Evolutionary conservation across 2,797 vertebrate genomes (phyloP).

Genomic region (Dromococcyx pavoninus): DNA sequence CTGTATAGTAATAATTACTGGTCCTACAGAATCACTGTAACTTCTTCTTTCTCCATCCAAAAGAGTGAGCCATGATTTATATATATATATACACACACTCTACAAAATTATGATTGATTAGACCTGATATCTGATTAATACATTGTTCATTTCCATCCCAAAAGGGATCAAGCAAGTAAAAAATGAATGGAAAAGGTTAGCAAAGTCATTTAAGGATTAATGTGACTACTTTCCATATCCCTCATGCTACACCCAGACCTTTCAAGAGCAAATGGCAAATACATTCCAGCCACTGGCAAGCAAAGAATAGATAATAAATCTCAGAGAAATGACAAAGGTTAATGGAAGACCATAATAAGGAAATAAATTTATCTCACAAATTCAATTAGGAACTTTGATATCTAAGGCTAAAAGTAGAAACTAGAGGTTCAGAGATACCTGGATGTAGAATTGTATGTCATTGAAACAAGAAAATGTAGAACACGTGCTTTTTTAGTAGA

Average conservation of each 20-base stretch:
- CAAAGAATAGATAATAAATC: constrained; percentile 35
- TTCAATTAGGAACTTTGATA: constrained; percentile 18
- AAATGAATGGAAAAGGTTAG: constrained; percentile 2
- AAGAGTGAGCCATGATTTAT: background rate
- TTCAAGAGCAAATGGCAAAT: constrained; percentile 30
- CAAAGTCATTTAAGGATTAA: constrained; percentile 20
- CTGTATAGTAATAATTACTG: background rate
- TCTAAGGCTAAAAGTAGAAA: constrained; percentile 46
- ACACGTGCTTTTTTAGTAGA: background rate
- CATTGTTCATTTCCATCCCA: background rate
- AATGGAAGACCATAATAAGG: constrained; percentile 22
- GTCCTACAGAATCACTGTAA: background rate
- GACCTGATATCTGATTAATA: background rate
- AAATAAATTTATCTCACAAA: background rate
- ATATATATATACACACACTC: background rate
- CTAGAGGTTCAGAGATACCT: background rate
- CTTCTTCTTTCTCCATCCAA: background rate
- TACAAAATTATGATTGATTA: background rate
- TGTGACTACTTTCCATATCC: background rate
- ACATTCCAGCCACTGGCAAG: constrained; percentile 22
- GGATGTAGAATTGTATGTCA: background rate
- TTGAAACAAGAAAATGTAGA: background rate
- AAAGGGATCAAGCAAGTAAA: background rate
- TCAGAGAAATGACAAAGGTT: constrained; percentile 12
- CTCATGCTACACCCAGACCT: background rate